A percentile compares a stretch with the other conserved stretches of the same genome.
These are phyloP conservation scores for Erebia palarica DNA, from an alignment of 2,888 invertebrate species.

Conservation along the genomic window DNA sequence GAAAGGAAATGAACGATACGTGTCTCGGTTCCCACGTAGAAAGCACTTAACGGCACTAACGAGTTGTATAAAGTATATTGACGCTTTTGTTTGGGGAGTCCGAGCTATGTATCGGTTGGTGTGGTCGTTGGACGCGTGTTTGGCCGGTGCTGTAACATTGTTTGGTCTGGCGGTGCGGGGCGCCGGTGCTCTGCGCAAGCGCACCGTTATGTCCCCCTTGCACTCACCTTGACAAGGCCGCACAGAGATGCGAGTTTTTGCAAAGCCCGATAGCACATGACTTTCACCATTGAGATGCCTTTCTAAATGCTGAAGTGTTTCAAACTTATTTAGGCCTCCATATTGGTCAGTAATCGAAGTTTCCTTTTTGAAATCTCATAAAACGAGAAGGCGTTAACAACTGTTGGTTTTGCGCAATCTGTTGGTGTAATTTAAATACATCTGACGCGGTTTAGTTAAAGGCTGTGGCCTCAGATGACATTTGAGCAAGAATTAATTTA, in stretches of 20 bases:
- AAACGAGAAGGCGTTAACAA: neutral
- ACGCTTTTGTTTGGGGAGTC: slow-evolving; percentile 45
- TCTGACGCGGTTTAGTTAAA: neutral
- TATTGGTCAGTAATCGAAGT: slow-evolving; percentile 19
- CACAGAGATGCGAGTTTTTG: slow-evolving; percentile 77
- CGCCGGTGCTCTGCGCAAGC: slow-evolving; percentile 57
- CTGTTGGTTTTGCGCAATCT: slow-evolving; percentile 9
- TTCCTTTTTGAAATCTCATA: slow-evolving; percentile 9
- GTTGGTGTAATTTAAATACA: slow-evolving; percentile 1
- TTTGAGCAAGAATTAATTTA: neutral
- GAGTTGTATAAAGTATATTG: slow-evolving; percentile 44
- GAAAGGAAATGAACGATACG: slow-evolving; percentile 72
- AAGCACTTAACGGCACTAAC: slow-evolving; percentile 45
- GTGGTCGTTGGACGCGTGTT: slow-evolving; percentile 52
- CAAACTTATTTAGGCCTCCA: slow-evolving; percentile 40
- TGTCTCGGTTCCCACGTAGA: slow-evolving; percentile 56
- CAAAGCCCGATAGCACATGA: slow-evolving; percentile 75
- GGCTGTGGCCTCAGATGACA: neutral
- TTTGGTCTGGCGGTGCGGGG: slow-evolving; percentile 48
- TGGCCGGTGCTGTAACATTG: slow-evolving; percentile 51
- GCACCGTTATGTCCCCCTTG: slow-evolving; percentile 78
- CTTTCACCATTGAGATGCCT: slow-evolving; percentile 79
- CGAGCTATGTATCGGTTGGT: slow-evolving; percentile 37
- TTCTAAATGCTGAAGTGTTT: slow-evolving; percentile 69
- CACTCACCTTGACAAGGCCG: slow-evolving; percentile 82